Evolutionary conservation across 1,140 invertebrate genomes (phyloP), one percentile per base, ranked within the genome.

Genomic region (Campoletis sonorensis): DNA sequence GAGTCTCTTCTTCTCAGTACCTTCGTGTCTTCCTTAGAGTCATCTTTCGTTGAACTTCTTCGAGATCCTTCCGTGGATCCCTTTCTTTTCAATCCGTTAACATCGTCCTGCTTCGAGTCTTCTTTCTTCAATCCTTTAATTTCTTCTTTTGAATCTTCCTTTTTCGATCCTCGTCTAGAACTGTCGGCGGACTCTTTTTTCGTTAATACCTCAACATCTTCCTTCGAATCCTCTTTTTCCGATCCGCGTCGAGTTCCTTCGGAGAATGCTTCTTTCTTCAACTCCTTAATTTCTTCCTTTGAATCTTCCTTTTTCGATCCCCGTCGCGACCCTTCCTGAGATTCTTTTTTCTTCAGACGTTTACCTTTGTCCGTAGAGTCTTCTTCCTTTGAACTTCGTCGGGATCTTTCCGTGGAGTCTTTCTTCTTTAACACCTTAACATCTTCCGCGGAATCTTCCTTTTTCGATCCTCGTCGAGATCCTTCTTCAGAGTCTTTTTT

Each of bases 111-210:
- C n/a, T 64, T 80, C 15, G 8, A 27, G n/a, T 76, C 73, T 71
- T 49, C 33, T 72, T 67, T 77, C 33, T 71, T 79, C 54, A 54
- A 73, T 11, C 5, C 45, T 26, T 86, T 84, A n/a, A 79, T 80
- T 10, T 88, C 79, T 21, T 64, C 72, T 70, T 82, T 82, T 68
- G 85, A 84, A 13, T 64, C 72, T 76, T 85, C 82, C 54, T 82
- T 84, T 61, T 86, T 82, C 0, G 77, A 58, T 3, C 81, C 82
- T 64, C 51, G 82, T 30, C 80, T 82, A 58, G 81, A 40, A 30
- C 68, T 49, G 27, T 45, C 40, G 13, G 40, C 13, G 40, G 40
- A 45, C 1, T 10, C 40, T 45, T 45, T 10, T 13, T 45, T 45
- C 40, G 5, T 45, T 11, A 45, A 71, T 7, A 4, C 33, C 27